phyloP scores from a whole-genome alignment of 2,888 invertebrate genomes.

The Synergus umbraculus region DNA sequence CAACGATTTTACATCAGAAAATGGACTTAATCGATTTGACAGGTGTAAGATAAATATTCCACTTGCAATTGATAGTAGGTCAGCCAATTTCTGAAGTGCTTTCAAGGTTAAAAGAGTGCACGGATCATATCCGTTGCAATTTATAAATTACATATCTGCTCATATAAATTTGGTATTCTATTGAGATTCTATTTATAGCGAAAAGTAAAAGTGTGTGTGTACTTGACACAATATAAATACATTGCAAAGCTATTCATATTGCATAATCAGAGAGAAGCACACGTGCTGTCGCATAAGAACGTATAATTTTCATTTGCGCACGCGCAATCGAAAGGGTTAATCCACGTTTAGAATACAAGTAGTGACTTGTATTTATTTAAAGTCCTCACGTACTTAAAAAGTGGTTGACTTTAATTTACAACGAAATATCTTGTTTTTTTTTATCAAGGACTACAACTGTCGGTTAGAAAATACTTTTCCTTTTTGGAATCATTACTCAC shows the following conservation, averaged over 20 bases:
- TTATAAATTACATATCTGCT: background rate
- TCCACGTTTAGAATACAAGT: slow-evolving; percentile 48
- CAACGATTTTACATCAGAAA: too few relatives aligned
- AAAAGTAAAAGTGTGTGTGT: background rate
- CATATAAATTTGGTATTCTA: background rate
- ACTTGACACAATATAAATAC: background rate
- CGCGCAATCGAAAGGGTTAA: slow-evolving; percentile 40
- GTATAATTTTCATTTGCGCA: slow-evolving; percentile 54
- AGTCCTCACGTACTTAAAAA: slow-evolving; percentile 27
- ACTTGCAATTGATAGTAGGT: too few relatives aligned
- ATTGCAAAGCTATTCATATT: slow-evolving; percentile 48
- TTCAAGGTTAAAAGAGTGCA: too few relatives aligned
- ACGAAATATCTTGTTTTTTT: background rate
- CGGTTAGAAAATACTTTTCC: background rate
- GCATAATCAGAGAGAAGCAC: slow-evolving; percentile 58
- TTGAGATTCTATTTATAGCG: background rate
- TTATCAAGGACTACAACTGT: slow-evolving; percentile 9
- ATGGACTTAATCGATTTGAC: too few relatives aligned
- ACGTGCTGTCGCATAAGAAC: slow-evolving; percentile 62
- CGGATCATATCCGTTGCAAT: too few relatives aligned
- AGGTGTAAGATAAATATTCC: too few relatives aligned
- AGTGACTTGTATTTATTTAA: slow-evolving; percentile 18
- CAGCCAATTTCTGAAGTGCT: too few relatives aligned
- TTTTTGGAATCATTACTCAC: background rate
- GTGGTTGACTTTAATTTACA: slow-evolving; percentile 14